Conservation (phyloP, 2,113 vertebrate species). For the Casuarius casuarius region DNA sequence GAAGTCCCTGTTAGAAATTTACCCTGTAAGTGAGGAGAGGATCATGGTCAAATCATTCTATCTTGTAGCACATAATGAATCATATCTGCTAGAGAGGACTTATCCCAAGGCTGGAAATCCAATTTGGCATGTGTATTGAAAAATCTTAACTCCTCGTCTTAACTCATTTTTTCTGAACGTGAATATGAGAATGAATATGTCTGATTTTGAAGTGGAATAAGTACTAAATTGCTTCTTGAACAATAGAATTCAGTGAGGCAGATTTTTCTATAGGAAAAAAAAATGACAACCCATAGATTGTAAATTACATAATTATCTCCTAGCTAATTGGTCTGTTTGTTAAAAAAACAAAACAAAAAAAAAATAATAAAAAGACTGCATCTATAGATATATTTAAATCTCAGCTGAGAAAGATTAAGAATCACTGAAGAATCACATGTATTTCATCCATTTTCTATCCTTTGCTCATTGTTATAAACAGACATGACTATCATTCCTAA, state of each 20-base stretch:
- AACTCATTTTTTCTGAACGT: background rate
- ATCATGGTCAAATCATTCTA: background rate
- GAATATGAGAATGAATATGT: background rate
- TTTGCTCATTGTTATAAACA: background rate
- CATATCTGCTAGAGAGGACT: background rate
- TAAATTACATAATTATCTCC: background rate
- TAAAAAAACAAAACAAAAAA: background rate
- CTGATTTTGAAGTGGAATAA: background rate
- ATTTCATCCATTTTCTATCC: conserved; percentile 15
- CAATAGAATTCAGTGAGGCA: background rate
- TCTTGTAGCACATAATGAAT: background rate
- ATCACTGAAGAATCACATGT: background rate
- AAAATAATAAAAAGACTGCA: background rate
- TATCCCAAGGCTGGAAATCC: background rate
- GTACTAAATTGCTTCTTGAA: background rate
- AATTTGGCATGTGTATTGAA: background rate
- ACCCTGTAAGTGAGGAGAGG: background rate
- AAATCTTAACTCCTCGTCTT: background rate
- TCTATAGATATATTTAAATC: background rate
- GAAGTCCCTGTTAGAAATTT: background rate
- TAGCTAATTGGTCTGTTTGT: background rate
- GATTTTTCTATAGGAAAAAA: background rate
- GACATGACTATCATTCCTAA: background rate
- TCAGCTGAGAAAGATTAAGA: background rate
- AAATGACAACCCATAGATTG: background rate